Percentiles rank a stretch among this genome's conserved stretches.
Evolutionary conservation across 2,797 vertebrate genomes (phyloP).

Genomic region (Dendrocincla fuliginosa): DNA sequence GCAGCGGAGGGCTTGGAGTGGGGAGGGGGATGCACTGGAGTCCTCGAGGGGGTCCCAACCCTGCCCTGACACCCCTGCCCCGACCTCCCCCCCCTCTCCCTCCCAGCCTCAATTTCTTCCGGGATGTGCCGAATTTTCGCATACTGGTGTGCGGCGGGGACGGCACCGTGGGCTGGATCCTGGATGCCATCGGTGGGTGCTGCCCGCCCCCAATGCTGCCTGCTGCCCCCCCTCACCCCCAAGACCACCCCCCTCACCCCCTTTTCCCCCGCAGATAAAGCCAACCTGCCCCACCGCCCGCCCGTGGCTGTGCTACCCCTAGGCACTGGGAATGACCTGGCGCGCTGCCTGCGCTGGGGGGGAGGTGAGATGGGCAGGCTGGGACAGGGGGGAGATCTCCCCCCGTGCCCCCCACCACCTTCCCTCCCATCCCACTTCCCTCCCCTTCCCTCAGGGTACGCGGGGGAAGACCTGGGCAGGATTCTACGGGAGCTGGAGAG

Average conservation of each 20-base stretch:
- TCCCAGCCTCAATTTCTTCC: constrained; percentile 88
- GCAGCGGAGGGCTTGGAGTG: no score
- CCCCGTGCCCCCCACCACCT: not conserved
- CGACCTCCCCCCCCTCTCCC: not conserved
- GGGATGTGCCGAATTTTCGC: constrained; percentile 81
- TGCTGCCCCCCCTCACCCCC: not conserved
- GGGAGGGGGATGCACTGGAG: no score
- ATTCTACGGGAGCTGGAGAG: constrained; percentile 87
- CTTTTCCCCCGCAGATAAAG: constrained; percentile 81
- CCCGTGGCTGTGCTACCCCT: constrained; percentile 90
- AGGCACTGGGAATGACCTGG: constrained; percentile 94
- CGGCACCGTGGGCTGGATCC: constrained; percentile 94
- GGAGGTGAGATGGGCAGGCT: constrained; percentile 81
- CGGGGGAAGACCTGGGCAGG: constrained; percentile 86
- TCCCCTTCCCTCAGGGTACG: constrained; percentile 80
- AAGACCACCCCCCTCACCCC: not conserved
- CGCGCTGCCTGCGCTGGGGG: constrained; percentile 93
- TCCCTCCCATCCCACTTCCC: not conserved
- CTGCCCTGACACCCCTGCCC: not conserved
- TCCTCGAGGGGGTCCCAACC: not conserved
- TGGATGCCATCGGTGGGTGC: constrained; percentile 89
- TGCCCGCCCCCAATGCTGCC: not conserved
- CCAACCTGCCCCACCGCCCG: constrained; percentile 79
- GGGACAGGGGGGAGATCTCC: not conserved
- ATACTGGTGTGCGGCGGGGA: constrained; percentile 93